Evolutionary conservation across 1,140 invertebrate species (phyloP).

Genomic region (Lordiphosa clarofinis): DNA sequence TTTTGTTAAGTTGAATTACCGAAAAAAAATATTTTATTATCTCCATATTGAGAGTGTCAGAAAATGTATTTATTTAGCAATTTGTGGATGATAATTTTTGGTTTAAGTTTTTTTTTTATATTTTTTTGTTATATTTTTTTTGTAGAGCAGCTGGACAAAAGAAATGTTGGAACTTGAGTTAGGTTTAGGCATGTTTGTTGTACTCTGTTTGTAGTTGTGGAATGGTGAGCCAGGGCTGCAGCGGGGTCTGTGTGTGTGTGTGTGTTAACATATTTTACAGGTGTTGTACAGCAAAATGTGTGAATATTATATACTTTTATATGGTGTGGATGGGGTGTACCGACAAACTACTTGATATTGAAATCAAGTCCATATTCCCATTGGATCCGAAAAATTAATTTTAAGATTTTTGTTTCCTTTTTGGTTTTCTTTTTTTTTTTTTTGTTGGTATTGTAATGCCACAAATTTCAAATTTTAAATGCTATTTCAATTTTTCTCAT

Average conservation of each 20-base stretch:
- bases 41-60: conserved; percentile 36
- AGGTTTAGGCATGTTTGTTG: too few relatives aligned
- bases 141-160: too few relatives aligned
- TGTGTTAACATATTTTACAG: neutral
- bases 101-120: too few relatives aligned
- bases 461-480: conserved; percentile 9
- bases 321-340: too few relatives aligned
- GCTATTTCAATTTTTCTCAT: conserved; percentile 49
- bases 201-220: conserved; percentile 5
- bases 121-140: too few relatives aligned
- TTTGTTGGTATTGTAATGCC: conserved; percentile 6
- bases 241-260: neutral
- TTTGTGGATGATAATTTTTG: too few relatives aligned
- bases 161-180: too few relatives aligned
- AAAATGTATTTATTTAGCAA: conserved; percentile 29
- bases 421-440: neutral
- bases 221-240: conserved; percentile 6
- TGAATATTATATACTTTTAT: too few relatives aligned
- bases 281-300: too few relatives aligned
- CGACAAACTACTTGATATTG: too few relatives aligned
- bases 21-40: conserved; percentile 66
- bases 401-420: neutral
- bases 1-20: conserved; percentile 60
- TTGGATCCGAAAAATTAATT: neutral
- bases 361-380: too few relatives aligned